Base-by-base conservation (phyloP, 2,113 vertebrate species). In the Pygoscelis adeliae region DNA sequence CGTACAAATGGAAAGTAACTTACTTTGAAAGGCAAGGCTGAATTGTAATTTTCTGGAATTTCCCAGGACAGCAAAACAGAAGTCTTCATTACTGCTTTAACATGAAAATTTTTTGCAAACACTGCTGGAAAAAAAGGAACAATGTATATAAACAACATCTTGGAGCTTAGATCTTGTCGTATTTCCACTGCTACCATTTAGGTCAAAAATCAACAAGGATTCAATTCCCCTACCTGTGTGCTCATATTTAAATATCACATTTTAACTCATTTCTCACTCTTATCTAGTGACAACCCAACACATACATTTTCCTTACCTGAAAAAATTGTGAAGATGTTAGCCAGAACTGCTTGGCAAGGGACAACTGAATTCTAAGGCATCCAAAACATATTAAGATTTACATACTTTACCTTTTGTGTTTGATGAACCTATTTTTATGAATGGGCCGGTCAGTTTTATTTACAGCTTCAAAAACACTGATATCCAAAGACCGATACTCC, bases 101-200 rank as follows among this genome's bases (percentile, higher is more conserved):
- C 99, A 96, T 99, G 99, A 98, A 99, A 99, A 98, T 99, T 99
- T 99, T 99, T 99, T 99, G 99, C 99, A 98, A 99, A 99, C 99
- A 99, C 99, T 99, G 99, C 99, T 99, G 98, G 98, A 99, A 99
- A 99, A 99, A 98, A 98, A 98, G 99, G 99, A 98, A 98, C 95
- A 98, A 98, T 98, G 98, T 98, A 99, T 99, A 99, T 99, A 99
- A 99, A 99, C 98, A 97, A 98, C 94, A 98, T 97, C 93, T 98
- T 98, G 91, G 89, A 71, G 83, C 46, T 52, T 25, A 69, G 16
- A 32, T 69, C 70, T 84, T 90, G 50, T 40, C 29, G 32, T 81
- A 95, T 85, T 94, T 97, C 67, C 93, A 96, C 52, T 70, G 66
- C 12, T 96, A 53, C 30, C 88, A 86, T 77, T 83, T 86, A 56